Evolutionary conservation across 1,140 invertebrate species (phyloP).

Genomic region (Drosophila tristis): DNA sequence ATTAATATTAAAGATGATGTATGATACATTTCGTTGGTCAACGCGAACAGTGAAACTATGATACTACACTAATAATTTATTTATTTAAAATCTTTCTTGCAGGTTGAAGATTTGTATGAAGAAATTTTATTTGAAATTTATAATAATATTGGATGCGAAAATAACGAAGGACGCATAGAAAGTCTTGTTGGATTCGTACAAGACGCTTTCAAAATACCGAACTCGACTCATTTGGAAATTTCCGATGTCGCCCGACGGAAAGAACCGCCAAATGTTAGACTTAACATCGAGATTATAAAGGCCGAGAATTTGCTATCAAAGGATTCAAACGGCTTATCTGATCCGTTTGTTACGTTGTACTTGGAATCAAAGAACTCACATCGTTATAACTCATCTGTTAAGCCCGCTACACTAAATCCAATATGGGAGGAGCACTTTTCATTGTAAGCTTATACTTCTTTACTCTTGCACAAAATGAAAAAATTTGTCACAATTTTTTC

Average conservation of each 20-base stretch:
- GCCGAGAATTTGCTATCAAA: slow-evolving; percentile 96
- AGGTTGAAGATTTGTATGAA: slow-evolving; percentile 96
- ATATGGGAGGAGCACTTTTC: slow-evolving; percentile 99
- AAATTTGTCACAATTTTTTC: slow-evolving; percentile 18
- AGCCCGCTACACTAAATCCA: slow-evolving; percentile 94
- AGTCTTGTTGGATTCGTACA: slow-evolving; percentile 92
- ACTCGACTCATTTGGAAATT: slow-evolving; percentile 89
- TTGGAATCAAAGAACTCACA: slow-evolving; percentile 90
- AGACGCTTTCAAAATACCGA: slow-evolving; percentile 93
- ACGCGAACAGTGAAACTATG: too few relatives aligned
- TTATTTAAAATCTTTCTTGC: slow-evolving; percentile 24
- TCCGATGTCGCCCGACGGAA: slow-evolving; percentile 89
- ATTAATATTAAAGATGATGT: background rate
- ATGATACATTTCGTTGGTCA: too few relatives aligned
- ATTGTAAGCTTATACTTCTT: slow-evolving; percentile 89
- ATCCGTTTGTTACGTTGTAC: slow-evolving; percentile 96
- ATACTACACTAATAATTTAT: too few relatives aligned
- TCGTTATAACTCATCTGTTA: slow-evolving; percentile 95
- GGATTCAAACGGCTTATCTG: slow-evolving; percentile 97
- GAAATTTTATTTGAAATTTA: slow-evolving; percentile 96
- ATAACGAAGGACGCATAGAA: slow-evolving; percentile 88
- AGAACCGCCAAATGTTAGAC: slow-evolving; percentile 94
- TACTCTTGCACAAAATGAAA: background rate
- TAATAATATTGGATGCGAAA: slow-evolving; percentile 95
- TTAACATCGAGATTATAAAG: slow-evolving; percentile 97